Base-by-base conservation (phyloP, 2,113 vertebrate genomes). In the Mormoops blainvillei region DNA sequence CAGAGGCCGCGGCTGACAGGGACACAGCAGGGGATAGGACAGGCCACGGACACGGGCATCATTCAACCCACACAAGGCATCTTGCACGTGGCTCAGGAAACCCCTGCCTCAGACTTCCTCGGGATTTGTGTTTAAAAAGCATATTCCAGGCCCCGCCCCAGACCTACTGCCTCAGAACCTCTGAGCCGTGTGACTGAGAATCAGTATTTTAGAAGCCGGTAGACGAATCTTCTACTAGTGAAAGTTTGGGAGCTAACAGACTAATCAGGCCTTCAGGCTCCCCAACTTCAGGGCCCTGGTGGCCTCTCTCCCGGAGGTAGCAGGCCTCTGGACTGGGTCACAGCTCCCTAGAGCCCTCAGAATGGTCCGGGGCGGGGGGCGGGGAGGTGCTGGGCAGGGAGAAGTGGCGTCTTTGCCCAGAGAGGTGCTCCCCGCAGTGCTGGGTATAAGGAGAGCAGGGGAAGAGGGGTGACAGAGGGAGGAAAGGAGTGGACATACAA, bases 1-100 rank as follows among this genome's bases (percentile, higher is more conserved):
- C 67, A 4, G 15, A 43, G 14, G 78, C 10, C 0, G 1, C 0
- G 3, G 43, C 36, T 5, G 67, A 20, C 18, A 0, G 6, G 0
- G 52, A 38, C 20, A 12, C 61, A 63, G 61, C 68, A 33, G 24
- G 20, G 58, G 2, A 52, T 2, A 20, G 9, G 61, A n/a, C 2
- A 2, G 45, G 26, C 58, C 33, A 4, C 41, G 13, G 14, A 36
- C n/a, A 13, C 0, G 19, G 6, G 28, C 6, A 0, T 4, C 63
- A 13, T 28, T 9, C 4, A 11, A 36, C 52, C 18, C 7, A 0
- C 58, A 1, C 0, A 0, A 14, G 58, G 38, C 65, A 58, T 24
- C 74, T 28, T 8, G 2, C 3, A 0, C 5, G 33, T 28, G 65
- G 48, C 9, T 63, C n/a, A 2, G 45, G 31, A 50, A 38, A 22